Evolutionary conservation across 2,797 vertebrate species (phyloP).

Genomic region (Phalloptychus januarius): DNA sequence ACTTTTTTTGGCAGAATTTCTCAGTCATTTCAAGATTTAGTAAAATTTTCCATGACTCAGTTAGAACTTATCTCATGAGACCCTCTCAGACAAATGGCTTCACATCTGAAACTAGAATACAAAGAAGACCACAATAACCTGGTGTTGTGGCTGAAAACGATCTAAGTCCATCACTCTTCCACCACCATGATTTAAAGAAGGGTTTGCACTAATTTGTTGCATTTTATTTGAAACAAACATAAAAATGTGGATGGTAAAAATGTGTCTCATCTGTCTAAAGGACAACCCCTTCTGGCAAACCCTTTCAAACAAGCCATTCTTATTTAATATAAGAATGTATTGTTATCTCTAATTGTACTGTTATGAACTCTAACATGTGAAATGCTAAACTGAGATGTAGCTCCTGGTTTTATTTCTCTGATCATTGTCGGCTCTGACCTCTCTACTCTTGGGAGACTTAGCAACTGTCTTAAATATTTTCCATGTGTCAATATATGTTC

Average conservation of each 20-base stretch:
- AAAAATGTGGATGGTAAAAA: neutral
- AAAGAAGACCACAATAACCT: neutral
- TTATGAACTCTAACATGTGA: neutral
- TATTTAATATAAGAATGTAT: neutral
- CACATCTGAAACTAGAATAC: neutral
- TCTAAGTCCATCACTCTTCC: neutral
- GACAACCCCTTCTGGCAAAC: neutral
- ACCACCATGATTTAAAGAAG: neutral
- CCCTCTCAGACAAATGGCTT: neutral
- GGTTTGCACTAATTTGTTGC: neutral
- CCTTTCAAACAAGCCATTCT: neutral
- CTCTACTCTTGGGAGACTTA: neutral
- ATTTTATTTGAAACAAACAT: neutral
- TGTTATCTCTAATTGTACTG: neutral
- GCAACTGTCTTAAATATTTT: neutral
- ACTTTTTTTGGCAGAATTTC: neutral
- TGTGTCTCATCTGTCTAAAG: neutral
- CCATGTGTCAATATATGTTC: neutral
- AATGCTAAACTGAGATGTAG: neutral
- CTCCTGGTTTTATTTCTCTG: neutral
- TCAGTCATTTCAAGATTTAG: neutral
- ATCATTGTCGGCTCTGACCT: neutral
- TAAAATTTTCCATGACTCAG: neutral
- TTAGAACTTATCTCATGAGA: neutral
- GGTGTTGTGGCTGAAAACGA: neutral